A percentile compares a stretch with the other conserved stretches of the same genome.
Evolutionary conservation across 2,113 vertebrate genomes (phyloP).

Genomic region (Ursus arctos): DNA sequence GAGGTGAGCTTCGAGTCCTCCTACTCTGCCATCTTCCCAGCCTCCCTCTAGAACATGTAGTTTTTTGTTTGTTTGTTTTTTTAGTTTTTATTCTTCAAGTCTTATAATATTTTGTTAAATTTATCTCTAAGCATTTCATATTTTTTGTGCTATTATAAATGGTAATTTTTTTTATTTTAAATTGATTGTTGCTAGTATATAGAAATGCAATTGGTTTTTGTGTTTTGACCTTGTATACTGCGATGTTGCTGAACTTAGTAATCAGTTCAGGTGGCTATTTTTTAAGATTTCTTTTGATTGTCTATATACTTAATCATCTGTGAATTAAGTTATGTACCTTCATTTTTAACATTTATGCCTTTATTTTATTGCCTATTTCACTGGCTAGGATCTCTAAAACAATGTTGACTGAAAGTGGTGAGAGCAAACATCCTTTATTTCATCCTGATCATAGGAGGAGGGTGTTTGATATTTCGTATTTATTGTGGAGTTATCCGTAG

Average conservation of each 20-base stretch:
- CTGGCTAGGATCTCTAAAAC: neutral
- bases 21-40: neutral
- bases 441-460: neutral
- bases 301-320: neutral
- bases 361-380: neutral
- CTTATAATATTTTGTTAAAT: neutral
- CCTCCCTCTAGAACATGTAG: neutral
- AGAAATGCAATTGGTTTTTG: neutral
- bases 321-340: neutral
- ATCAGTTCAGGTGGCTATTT: neutral
- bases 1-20: neutral
- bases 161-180: neutral
- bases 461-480: neutral
- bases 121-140: neutral
- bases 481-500: neutral
- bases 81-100: neutral
- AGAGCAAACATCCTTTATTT: neutral
- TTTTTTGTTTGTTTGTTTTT: neutral
- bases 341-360: neutral
- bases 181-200: neutral
- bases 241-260: neutral
- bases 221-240: neutral
- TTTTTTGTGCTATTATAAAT: neutral
- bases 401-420: constrained; percentile 14
- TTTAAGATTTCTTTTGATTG: neutral